These are phyloP conservation scores for Portevinia maculata DNA, from an alignment of 2,888 invertebrate species.

Conservation along the genomic window DNA sequence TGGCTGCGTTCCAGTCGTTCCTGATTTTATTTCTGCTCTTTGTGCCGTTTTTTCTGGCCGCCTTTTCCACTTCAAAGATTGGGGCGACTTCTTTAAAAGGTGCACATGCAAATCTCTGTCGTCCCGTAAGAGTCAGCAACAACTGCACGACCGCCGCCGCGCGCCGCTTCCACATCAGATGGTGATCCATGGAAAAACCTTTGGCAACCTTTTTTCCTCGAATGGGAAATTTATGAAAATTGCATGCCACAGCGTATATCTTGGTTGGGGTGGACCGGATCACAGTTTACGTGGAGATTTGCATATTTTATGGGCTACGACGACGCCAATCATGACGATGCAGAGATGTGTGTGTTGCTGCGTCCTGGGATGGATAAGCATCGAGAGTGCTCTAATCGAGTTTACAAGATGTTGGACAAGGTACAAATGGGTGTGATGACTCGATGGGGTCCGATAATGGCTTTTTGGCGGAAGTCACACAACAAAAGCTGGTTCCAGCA, in stretches of 20 bases:
- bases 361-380: conserved; percentile 52
- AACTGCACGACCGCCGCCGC: no score
- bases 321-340: conserved; percentile 42
- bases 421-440: conserved; percentile 61
- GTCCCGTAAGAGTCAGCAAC: conserved; percentile 40
- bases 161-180: conserved; percentile 22
- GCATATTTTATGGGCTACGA: conserved; percentile 65
- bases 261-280: conserved; percentile 48
- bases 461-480: conserved; percentile 50
- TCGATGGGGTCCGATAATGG: conserved; percentile 55
- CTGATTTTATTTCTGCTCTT: conserved; percentile 49
- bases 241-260: conserved; percentile 58
- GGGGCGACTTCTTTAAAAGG: conserved; percentile 50
- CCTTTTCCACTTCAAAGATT: conserved; percentile 66
- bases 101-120: conserved; percentile 68
- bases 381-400: conserved; percentile 60
- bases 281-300: conserved; percentile 62
- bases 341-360: conserved; percentile 15
- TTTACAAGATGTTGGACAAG: conserved; percentile 73
- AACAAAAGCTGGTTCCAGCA: conserved; percentile 41
- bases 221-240: conserved; percentile 75
- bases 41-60: conserved; percentile 53
- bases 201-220: conserved; percentile 49
- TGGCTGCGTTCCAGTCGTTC: conserved; percentile 74
- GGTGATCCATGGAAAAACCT: conserved; percentile 53